Evolutionary conservation across 2,113 vertebrate species (phyloP), one percentile per base, ranked within the genome.

Genomic region (Tupaia tana): DNA sequence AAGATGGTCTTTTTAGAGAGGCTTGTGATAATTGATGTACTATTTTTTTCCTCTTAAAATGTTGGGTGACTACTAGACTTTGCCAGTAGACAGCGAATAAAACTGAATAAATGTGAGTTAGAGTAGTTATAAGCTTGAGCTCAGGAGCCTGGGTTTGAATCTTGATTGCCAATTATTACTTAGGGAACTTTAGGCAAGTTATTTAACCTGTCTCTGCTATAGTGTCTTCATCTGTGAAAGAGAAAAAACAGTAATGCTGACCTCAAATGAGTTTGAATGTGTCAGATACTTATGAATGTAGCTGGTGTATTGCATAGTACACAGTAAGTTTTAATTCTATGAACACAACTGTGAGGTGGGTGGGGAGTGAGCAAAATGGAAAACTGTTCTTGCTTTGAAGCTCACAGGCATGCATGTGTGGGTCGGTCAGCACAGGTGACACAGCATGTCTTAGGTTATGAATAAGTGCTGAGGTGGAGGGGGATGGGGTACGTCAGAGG

Each of bases 171-270:
- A 59, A 8, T 90, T 95, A 43, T 1, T 84, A 13, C 19, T 93
- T 34, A 34, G 25, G 9, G 61, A 77, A 79, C 16, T 91, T 83
- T 59, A 29, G 71, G 9, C 58, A 59, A 70, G 13, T 90, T 92
- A 9, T 83, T 93, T 92, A 91, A 84, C 7, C 87, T 91, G 14
- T 58, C 59, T 86, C 67, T 96, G 59, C 56, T 81, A 90, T 2
- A 69, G 27, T 86, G 88, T 96, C n/a, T 73, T 95, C 69, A 64
- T 90, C 29, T 80, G 22, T 87, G 80, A 81, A 91, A 92, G 61
- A 73, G 1, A 10, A 11, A 71, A 95, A 84, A 78, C 69, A 84
- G 58, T 88, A 82, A 69, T 74, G 78, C 5, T 86, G 70, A 77
- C 2, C 12, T 90, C 31, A 25, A 94, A 24, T 89, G 34, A 94